phyloP scores from a whole-genome alignment of 2,113 vertebrate species.

The Oncorhynchus keta region DNA sequence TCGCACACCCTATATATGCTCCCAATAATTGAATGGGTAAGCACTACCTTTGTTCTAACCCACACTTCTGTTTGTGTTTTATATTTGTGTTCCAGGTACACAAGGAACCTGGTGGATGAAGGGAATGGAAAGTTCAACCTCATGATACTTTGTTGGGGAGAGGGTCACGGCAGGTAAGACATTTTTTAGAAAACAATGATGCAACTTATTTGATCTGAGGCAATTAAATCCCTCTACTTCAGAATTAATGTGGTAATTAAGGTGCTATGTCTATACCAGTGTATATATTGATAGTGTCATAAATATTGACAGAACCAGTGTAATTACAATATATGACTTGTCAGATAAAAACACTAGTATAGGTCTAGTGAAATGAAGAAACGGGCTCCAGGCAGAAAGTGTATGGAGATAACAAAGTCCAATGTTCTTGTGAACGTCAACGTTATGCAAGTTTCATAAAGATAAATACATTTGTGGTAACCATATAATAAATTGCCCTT shows the following conservation, averaged over 20 bases:
- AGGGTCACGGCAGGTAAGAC: slow-evolving; percentile 96
- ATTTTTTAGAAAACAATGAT: background rate
- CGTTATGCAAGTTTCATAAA: slow-evolving; percentile 8
- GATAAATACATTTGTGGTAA: slow-evolving; percentile 15
- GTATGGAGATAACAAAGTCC: slow-evolving; percentile 1
- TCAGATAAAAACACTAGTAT: background rate
- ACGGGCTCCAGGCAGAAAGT: background rate
- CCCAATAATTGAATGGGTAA: background rate
- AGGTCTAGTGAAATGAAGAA: background rate
- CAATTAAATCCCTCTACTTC: background rate
- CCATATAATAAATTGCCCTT: background rate
- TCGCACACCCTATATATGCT: too few relatives aligned
- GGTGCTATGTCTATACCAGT: background rate
- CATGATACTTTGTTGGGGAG: slow-evolving; percentile 97
- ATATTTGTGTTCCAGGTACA: slow-evolving; percentile 79
- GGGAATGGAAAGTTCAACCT: slow-evolving; percentile 98
- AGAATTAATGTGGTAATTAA: background rate
- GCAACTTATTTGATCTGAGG: background rate
- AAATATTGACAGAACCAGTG: background rate
- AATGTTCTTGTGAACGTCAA: background rate
- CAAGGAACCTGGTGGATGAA: slow-evolving; percentile 91
- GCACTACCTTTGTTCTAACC: background rate
- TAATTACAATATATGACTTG: background rate
- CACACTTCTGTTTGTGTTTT: background rate
- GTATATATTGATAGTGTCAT: background rate